Percentiles rank a stretch among this genome's conserved stretches.
Evolutionary conservation across 2,888 invertebrate species (phyloP).

Genomic region (Pandemis corylana): DNA sequence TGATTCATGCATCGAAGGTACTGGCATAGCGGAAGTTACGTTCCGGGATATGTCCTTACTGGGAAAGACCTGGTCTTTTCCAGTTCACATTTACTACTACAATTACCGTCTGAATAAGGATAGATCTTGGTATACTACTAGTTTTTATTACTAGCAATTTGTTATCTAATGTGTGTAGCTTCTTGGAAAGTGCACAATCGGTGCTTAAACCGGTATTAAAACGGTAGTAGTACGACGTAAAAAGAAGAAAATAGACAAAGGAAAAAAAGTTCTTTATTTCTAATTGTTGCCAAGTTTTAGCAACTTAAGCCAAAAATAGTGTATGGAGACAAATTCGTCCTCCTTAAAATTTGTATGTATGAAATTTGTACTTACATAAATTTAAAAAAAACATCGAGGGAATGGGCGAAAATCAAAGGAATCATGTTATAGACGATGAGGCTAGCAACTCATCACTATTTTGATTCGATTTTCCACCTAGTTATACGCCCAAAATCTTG

Average conservation of each 20-base stretch:
- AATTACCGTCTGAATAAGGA: conserved; percentile 30
- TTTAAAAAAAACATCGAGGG: too few species aligned
- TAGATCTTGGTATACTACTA: neutral
- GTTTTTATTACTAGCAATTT: conserved; percentile 29
- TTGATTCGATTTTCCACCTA: too few species aligned
- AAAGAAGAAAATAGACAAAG: neutral
- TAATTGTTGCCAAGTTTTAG: too few species aligned
- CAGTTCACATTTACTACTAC: neutral
- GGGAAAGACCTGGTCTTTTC: conserved; percentile 5
- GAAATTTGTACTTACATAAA: too few species aligned
- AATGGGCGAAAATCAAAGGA: too few species aligned
- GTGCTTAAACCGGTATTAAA: neutral
- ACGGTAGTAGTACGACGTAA: too few species aligned
- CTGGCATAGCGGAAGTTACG: conserved; percentile 20
- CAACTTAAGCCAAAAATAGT: too few species aligned
- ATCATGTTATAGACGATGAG: too few species aligned
- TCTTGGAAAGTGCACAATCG: conserved; percentile 1
- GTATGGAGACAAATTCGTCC: too few species aligned
- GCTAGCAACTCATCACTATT: too few species aligned
- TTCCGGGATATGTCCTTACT: conserved; percentile 35
- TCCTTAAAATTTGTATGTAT: too few species aligned
- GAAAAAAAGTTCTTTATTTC: neutral
- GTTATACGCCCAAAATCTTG: too few species aligned
- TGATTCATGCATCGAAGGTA: neutral
- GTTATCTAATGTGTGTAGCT: conserved; percentile 1